Base-by-base conservation (phyloP, 2,797 vertebrate species). In the Paratrypauchen microcephalus region DNA sequence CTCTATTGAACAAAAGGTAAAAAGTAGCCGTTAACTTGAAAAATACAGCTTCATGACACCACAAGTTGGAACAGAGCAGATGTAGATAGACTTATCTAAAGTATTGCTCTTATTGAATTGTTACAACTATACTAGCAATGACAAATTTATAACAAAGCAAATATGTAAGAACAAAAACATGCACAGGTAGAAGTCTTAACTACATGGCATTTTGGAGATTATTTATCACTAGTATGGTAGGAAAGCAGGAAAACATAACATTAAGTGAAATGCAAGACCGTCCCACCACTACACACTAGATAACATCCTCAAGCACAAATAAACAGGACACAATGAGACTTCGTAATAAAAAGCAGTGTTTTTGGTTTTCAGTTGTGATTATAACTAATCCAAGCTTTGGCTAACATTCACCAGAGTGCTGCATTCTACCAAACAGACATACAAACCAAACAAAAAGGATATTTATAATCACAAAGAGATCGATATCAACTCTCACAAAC, bases 371-470 rank as follows among this genome's bases (percentile, higher is more conserved):
- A 88, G 85, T 90, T 89, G 90, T 92, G 91, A 96, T 95, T 95
- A 95, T 95, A 95, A 95, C 95, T 88, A 90, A 84, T 88, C 92
- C 94, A 95, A 89, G 94, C 94, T 94, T 57, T 93, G 88, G 93
- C 95, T 94, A 88, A 87, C 92, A 93, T 95, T 91, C 89, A 95
- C 93, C 93, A 95, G 92, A 95, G 87, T 90, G 86, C 94, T 95
- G 94, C 94, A 95, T 95, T 95, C 94, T 89, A 91, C 69, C 92
- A 94, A 93, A 93, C 93, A 93, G 57, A 74, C 80, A 88, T 85
- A 91, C 83, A 88, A 83, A 91, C 80, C 94, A 96, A 93, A 93
- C 78, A 81, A 93, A 94, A 88, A 89, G 78, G 76, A 90, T 79
- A 84, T 88, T 89, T 88, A 94, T 95, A 94, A 91, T 90, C 94